phyloP scores from a whole-genome alignment of 2,113 vertebrate genomes.

The Indicator indicator region DNA sequence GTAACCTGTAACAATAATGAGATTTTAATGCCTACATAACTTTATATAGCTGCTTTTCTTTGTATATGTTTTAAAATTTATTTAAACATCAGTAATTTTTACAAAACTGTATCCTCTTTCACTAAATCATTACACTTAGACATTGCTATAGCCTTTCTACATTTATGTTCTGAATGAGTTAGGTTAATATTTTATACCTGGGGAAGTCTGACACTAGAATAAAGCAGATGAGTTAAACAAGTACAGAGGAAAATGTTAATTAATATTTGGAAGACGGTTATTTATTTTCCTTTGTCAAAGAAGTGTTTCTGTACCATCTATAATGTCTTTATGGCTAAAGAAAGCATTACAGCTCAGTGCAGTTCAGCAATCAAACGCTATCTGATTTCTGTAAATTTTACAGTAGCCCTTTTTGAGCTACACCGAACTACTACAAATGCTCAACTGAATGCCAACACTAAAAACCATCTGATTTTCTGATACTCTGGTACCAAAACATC shows the following conservation, averaged over 20 bases:
- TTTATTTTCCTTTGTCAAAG: background rate
- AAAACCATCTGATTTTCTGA: background rate
- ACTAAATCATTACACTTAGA: background rate
- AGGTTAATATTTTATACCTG: background rate
- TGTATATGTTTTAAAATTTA: background rate
- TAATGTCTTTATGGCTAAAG: background rate
- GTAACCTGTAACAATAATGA: conserved; percentile 78
- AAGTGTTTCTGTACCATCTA: background rate
- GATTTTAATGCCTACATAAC: background rate
- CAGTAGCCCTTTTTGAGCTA: background rate
- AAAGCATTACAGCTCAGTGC: background rate
- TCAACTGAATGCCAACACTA: background rate
- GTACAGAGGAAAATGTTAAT: background rate
- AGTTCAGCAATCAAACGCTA: background rate
- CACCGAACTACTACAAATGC: background rate
- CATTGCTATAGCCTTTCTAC: background rate
- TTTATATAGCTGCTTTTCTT: background rate
- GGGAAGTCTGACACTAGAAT: background rate
- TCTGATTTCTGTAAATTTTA: background rate
- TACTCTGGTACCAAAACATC: background rate
- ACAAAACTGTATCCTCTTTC: background rate
- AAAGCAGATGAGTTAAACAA: background rate
- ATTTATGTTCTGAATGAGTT: background rate
- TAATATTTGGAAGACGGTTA: background rate
- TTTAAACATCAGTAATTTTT: background rate